Evolutionary conservation across 2,888 invertebrate genomes (phyloP), one percentile per base, ranked within the genome.

Genomic region (Lochmaea capreae): DNA sequence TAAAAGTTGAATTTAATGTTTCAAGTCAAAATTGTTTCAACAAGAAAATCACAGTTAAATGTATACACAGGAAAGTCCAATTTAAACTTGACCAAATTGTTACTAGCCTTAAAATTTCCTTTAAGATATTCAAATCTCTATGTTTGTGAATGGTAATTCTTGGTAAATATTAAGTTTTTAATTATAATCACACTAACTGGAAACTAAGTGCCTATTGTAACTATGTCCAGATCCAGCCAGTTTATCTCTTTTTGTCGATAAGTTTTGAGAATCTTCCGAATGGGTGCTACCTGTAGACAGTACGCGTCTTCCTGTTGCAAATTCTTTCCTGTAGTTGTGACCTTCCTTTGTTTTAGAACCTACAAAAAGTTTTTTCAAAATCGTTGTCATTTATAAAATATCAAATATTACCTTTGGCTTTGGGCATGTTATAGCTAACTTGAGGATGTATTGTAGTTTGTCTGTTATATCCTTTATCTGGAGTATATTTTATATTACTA

Each of bases 311-410:
- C 93, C 93, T 80, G 92, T 90, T 42, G 93, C 93, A 88, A 93
- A 93, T 88, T 93, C 92, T 85, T 90, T 89, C 81, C 93, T 89
- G 87, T 93, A 93, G 89, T 93, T 93, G 86, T 92, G 92, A 63
- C 89, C 71, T 43, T 68, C 88, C 75, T 85, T 86, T 58, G 86
- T 84, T 0, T 86, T 81, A 67, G 75, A 78, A 33, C 81, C 81
- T 81, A 63, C 52, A 78, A 79, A 65, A 58, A 71, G 22, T 61
- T 12, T 46, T 12, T 46, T 4, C 12, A 43, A 43, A 43, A 26
- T 33, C 6, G 5, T 33, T 33, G 6, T 33, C 5, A 5, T 33
- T 33, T 33, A 6, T 33, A 33, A 33, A 33, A 33, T 33, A 33
- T 33, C 1, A 6, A 33, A 33, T 33, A 8, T 63, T 72, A 81